Evolutionary conservation across 2,113 vertebrate species (phyloP), one percentile per base, ranked within the genome.

Genomic region (Ptilonorhynchus violaceus): DNA sequence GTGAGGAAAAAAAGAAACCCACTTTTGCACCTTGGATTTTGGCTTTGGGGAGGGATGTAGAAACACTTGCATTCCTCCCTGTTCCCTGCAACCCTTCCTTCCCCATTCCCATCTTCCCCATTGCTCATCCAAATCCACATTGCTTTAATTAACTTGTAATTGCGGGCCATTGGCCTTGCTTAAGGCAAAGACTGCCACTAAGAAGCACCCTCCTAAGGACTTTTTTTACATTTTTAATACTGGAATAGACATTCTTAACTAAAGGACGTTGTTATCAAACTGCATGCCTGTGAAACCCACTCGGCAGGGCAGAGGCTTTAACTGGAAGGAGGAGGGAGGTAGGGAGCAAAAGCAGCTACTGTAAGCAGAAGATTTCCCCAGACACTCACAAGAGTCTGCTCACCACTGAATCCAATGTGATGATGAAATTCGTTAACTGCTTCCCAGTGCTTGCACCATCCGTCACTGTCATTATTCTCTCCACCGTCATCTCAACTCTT

Each of bases 211-310:
- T 92, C 75, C 52, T 15, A 0, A 88, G 78, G 75, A 96, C 80
- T 64, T 95, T 96, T 94, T 95, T 93, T 95, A 95, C 82, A 60
- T 93, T 96, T 97, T 92, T 97, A 97, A 97, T 96, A 92, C 93
- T 82, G 94, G 94, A 93, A 92, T 47, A 93, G 69, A 96, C 91
- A 79, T 94, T 97, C 87, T 83, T 83, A 89, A 64, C 83, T 92
- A 63, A 93, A 93, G 92, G 83, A 97, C 2, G 0, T 21, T 86
- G 80, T 69, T 89, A 60, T 2, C 76, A 68, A 87, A 77, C 74
- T 93, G 87, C 93, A 93, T 86, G 92, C 92, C 96, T 93, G 89
- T 93, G 91, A 96, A 93, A 96, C 91, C 93, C 96, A 87, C 81
- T 42, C 46, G 92, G 95, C 92, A 93, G 88, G 93, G 92, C 92